phyloP scores from a whole-genome alignment of 1,140 invertebrate genomes.

The Helicorthomorpha holstii region DNA sequence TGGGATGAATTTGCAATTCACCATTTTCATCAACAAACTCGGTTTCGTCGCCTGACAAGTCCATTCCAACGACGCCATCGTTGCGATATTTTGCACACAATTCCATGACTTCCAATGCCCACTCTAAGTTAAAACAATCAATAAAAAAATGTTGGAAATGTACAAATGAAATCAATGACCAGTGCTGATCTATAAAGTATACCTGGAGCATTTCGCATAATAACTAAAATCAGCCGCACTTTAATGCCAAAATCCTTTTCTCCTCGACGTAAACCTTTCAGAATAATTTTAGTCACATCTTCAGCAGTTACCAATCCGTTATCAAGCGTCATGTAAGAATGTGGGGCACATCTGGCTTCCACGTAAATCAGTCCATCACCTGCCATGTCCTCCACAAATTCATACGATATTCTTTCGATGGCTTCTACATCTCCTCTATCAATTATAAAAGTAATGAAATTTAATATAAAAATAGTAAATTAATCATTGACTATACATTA shows the following conservation, averaged over 20 bases:
- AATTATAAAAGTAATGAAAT: no score
- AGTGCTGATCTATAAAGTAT: no score
- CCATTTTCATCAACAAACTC: constrained; percentile 15
- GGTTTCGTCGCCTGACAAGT: constrained; percentile 26
- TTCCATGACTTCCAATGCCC: constrained; percentile 30
- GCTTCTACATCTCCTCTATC: constrained; percentile 35
- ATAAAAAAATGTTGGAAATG: no score
- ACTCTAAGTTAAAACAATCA: constrained; percentile 16
- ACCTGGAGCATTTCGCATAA: constrained; percentile 27
- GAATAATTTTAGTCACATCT: constrained; percentile 30
- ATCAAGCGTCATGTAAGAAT: constrained; percentile 21
- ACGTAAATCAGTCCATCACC: constrained; percentile 33
- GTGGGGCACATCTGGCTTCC: constrained; percentile 38
- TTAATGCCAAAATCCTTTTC: constrained; percentile 32
- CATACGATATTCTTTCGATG: constrained; percentile 38
- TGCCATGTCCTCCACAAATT: constrained; percentile 38
- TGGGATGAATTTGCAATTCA: constrained; percentile 23
- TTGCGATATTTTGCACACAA: constrained; percentile 31
- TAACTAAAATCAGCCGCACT: constrained; percentile 31
- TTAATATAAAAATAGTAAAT: background rate
- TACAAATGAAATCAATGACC: no score
- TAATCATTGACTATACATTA: constrained; percentile 21
- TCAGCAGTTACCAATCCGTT: constrained; percentile 16
- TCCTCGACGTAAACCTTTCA: constrained; percentile 29
- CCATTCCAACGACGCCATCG: constrained; percentile 40